Evolutionary conservation across 2,888 invertebrate species (phyloP).

Genomic region (Timema podura): DNA sequence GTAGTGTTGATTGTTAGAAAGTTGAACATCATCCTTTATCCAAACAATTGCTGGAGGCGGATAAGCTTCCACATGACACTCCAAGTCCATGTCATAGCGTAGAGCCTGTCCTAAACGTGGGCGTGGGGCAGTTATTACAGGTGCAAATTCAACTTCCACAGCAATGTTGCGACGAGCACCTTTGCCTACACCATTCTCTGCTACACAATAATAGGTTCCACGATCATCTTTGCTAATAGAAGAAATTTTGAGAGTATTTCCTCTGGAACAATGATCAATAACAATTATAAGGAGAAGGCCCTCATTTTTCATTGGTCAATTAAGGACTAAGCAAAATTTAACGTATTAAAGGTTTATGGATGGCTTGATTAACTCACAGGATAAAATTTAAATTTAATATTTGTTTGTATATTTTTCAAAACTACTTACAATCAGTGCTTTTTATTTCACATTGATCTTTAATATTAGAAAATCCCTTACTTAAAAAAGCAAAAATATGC

Average conservation of each 20-base stretch:
- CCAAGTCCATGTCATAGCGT: slow-evolving; percentile 91
- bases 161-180: slow-evolving; percentile 70
- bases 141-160: slow-evolving; percentile 85
- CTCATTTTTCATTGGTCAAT: no score
- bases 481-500: no score
- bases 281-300: no score
- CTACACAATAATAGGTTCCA: slow-evolving; percentile 91
- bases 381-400: no score
- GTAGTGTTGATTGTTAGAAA: slow-evolving; percentile 89
- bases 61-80: slow-evolving; percentile 92
- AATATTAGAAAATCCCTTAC: no score
- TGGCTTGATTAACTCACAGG: no score
- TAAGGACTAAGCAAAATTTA: no score
- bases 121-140: slow-evolving; percentile 78
- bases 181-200: slow-evolving; percentile 83
- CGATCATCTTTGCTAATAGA: slow-evolving; percentile 81
- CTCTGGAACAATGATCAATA: slow-evolving; percentile 50
- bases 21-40: slow-evolving; percentile 73
- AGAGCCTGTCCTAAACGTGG: slow-evolving; percentile 83
- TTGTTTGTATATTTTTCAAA: no score
- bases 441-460: no score
- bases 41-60: slow-evolving; percentile 90
- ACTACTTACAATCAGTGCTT: no score
- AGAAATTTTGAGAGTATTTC: slow-evolving; percentile 73
- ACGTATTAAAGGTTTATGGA: no score